phyloP scores from a whole-genome alignment of 2,888 invertebrate species.

The Cephus nigrinus region DNA sequence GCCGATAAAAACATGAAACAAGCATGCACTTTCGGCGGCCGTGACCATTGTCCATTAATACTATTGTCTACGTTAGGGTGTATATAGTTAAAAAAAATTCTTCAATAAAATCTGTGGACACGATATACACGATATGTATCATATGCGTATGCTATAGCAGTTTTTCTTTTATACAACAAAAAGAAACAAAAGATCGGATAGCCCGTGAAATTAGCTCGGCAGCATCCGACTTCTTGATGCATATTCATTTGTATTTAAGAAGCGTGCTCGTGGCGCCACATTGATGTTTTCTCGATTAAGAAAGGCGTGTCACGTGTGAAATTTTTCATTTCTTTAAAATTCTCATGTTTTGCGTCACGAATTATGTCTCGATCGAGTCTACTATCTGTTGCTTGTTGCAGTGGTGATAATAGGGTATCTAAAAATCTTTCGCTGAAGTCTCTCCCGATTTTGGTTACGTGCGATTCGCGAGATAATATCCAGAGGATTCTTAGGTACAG shows the following conservation, averaged over 20 bases:
- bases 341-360: conserved; percentile 1
- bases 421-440: conserved; percentile 23
- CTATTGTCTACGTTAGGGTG: conserved; percentile 54
- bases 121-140: conserved; percentile 8
- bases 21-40: conserved; percentile 50
- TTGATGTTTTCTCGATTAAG: no score
- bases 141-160: conserved; percentile 10
- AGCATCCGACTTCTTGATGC: no score
- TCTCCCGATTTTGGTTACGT: conserved; percentile 25
- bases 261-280: no score
- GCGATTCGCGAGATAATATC: conserved; percentile 30
- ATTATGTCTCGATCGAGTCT: conserved; percentile 1
- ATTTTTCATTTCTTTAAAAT: not conserved
- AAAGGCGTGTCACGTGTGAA: no score
- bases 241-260: no score
- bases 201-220: conserved; percentile 1
- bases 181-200: conserved; percentile 15
- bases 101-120: conserved; percentile 42
- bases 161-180: conserved; percentile 7
- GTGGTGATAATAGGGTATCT: no score
- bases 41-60: conserved; percentile 56
- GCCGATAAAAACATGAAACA: not conserved
- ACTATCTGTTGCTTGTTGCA: conserved; percentile 1
- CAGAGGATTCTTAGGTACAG: conserved; percentile 19
- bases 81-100: conserved; percentile 49